phyloP scores from a whole-genome alignment of 2,113 vertebrate species.

The Desmodus rotundus region DNA sequence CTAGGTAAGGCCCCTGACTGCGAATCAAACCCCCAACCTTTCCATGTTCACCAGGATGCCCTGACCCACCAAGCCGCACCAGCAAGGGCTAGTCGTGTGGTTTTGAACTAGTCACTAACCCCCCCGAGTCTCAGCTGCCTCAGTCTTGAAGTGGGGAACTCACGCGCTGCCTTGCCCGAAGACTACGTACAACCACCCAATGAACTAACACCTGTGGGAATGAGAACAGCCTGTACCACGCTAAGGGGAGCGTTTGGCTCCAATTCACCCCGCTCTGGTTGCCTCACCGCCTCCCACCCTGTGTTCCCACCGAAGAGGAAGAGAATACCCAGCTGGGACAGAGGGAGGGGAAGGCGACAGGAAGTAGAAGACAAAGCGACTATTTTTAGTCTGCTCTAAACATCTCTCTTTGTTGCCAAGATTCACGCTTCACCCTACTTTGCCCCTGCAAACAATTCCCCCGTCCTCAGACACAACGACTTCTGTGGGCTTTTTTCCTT shows the following conservation, averaged over 20 bases:
- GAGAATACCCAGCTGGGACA: background rate
- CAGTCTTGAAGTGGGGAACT: background rate
- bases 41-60: no score
- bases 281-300: background rate
- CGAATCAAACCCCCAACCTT: no score
- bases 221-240: background rate
- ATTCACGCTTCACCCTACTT: constrained; percentile 52
- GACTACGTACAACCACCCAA: background rate
- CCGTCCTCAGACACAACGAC: constrained; percentile 33
- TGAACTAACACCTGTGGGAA: background rate
- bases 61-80: no score
- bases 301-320: background rate
- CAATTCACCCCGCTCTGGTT: background rate
- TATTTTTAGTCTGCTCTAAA: constrained; percentile 71
- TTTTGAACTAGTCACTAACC: background rate
- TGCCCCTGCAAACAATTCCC: background rate
- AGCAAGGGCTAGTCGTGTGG: background rate
- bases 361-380: background rate
- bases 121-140: background rate
- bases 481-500: background rate
- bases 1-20: no score
- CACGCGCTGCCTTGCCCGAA: background rate
- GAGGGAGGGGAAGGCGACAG: background rate
- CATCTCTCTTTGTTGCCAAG: background rate
- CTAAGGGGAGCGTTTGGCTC: no score